Base-by-base conservation (phyloP, 2,113 vertebrate genomes). In the Menura novaehollandiae region DNA sequence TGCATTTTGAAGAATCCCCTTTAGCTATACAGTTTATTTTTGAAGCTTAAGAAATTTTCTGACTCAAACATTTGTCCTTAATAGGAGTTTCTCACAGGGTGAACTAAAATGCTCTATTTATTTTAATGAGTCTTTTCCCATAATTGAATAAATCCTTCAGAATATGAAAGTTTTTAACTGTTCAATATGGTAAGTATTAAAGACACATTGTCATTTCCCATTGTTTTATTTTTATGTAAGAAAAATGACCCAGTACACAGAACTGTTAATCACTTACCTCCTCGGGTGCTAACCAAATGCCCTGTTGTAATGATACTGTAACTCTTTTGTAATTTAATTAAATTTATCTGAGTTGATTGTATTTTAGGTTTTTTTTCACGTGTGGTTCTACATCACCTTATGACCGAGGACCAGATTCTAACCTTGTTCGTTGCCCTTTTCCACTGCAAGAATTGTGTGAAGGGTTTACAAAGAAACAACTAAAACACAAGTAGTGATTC, bases 11-110 rank as follows among this genome's bases (percentile, higher is more conserved):
- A 86, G 76, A 77, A 86, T 75, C 62, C 85, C 41, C 11, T 94
- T 81, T 86, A 92, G 35, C 46, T 41, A 53, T 89, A 75, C 0
- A 6, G 76, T 96, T 93, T 96, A 93, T 96, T 97, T 95, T 91
- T 96, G 56, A 93, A 90, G 79, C 85, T 94, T 89, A 94, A 94
- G 76, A 96, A 77, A 86, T 86, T 72, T 94, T 96, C 73, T 92
- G 92, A 87, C 68, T 95, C 76, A 81, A 91, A 68, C 8, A 52
- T 94, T 93, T 97, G 27, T 60, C 93, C 94, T 93, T 92, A 94
- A 93, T 94, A 92, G 90, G 93, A 97, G 83, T 95, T 96, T 95
- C 79, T 94, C 28, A 71, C 32, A 81, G 52, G 15, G 72, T 77
- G 68, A 92, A 43, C 62, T 80, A 75, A 93, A 96, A 86, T 37